Base-by-base conservation (phyloP, 2,113 vertebrate genomes). In the Oxygymnocypris stewartii region DNA sequence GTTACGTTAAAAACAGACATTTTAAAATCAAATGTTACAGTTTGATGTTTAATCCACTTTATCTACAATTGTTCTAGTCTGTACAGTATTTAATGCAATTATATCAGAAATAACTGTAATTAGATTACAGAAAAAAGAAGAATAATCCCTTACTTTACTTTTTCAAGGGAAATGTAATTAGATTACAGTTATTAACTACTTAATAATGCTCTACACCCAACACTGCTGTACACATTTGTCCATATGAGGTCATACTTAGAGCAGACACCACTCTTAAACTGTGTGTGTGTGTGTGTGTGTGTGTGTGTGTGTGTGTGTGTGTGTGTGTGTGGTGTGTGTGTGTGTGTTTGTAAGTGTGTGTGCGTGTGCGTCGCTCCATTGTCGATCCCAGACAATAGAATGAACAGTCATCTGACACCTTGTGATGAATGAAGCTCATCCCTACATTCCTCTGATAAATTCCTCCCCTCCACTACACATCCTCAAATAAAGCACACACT, bases 401-500 rank as follows among this genome's bases (percentile, higher is more conserved):
- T 42, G 18, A 80, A 61, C 11, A 61, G 31, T 23, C 51, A 57
- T 73, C 59, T 69, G 84, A 77, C 84, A 49, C n/a, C 74, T 65
- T 49, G 74, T 85, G 74, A 85, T 57, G 67, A 79, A 82, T 74
- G 14, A n/a, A 79, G 16, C 57, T 35, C 42, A 71, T 82, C 67
- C 35, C 14, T 31, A 23, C 37, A 31, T 8, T 35, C 31, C 47
- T 47, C 44, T 90, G 74, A 85, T 78, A 90, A 59, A 83, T 84
- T 75, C 40, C 78, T 81, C 37, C 28, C 25, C 18, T 85, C 78
- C 77, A 54, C 79, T 73, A 65, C n/a, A 44, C 6, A 82, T 79
- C 86, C 79, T 84, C 75, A 87, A 84, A 87, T 84, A 81, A 85
- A 88, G 3, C 85, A 49, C 79, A 87, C 69, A 61, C 61, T 28